Evolutionary conservation across 2,797 vertebrate species (phyloP).

Genomic region (Acanthurus lineatus): DNA sequence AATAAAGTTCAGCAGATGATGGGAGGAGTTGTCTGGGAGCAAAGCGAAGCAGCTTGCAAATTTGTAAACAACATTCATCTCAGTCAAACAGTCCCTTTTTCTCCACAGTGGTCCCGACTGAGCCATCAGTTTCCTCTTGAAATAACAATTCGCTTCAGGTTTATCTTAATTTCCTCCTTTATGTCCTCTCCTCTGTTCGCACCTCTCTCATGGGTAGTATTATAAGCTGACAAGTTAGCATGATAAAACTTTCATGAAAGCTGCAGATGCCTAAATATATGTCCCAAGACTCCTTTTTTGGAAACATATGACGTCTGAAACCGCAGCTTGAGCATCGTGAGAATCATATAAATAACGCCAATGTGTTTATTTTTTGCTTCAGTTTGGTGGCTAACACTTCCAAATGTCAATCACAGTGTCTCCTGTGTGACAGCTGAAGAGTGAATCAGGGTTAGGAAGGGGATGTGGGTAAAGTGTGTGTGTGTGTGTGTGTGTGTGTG

Average conservation of each 20-base stretch:
- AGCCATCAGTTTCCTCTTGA: constrained; percentile 5
- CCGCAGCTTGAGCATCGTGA: neutral
- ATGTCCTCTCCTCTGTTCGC: constrained; percentile 20
- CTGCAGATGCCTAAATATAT: neutral
- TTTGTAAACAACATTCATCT: constrained; percentile 46
- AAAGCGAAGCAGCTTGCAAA: constrained; percentile 13
- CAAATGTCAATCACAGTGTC: constrained; percentile 45
- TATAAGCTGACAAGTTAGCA: neutral
- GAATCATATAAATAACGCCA: neutral
- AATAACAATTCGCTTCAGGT: constrained; percentile 25
- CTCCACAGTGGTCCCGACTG: constrained; percentile 1
- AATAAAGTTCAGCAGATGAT: constrained; percentile 36
- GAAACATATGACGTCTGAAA: neutral
- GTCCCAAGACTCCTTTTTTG: neutral
- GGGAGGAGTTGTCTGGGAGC: constrained; percentile 25
- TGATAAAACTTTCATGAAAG: constrained; percentile 3
- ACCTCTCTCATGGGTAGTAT: neutral
- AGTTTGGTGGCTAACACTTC: constrained; percentile 11
- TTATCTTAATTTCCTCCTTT: constrained; percentile 10
- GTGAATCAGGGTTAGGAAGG: neutral
- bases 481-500: neutral
- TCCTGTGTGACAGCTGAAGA: constrained; percentile 40
- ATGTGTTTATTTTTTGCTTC: constrained; percentile 14
- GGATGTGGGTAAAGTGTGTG: constrained; percentile 13
- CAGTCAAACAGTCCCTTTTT: constrained; percentile 17